Conservation (phyloP, 92 coral and sea anemone genomes). For the Actinostola sp. region DNA sequence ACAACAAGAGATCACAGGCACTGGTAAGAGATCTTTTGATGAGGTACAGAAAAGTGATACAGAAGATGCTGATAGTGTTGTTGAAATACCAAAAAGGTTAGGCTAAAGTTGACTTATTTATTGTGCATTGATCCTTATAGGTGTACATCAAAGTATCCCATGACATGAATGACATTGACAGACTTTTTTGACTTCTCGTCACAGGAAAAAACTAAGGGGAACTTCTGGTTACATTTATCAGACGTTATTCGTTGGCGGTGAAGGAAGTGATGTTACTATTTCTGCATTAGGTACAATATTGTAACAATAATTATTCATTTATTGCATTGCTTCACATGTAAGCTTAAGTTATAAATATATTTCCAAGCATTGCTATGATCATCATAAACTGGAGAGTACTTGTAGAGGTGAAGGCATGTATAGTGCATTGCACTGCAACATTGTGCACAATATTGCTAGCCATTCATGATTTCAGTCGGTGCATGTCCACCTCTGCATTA, state of each 20-base stretch:
- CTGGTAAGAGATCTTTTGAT: constrained; percentile 35
- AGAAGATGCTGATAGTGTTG: constrained; percentile 54
- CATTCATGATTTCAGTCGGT: no score
- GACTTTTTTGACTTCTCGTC: no score
- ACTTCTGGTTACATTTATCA: constrained; percentile 95
- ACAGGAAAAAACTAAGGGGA: constrained; percentile 78
- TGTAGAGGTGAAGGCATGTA: no score
- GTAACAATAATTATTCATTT: not conserved
- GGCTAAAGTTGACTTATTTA: not conserved
- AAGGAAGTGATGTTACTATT: constrained; percentile 93
- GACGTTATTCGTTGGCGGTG: constrained; percentile 89
- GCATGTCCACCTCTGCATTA: no score
- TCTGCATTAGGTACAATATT: constrained; percentile 80
- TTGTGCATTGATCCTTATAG: not conserved
- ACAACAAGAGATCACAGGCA: constrained; percentile 12
- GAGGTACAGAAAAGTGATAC: constrained; percentile 35
- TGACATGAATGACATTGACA: no score
- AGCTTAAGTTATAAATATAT: no score
- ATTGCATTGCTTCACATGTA: not conserved
- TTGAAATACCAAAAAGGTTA: constrained; percentile 72
- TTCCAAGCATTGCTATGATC: no score
- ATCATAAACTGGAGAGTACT: no score
- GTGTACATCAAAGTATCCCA: no score
- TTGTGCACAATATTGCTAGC: no score
- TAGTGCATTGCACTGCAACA: no score